These are phyloP conservation scores for Hirtodrosophila alboralis DNA, from an alignment of 2,888 invertebrate genomes.

Conservation along the genomic window DNA sequence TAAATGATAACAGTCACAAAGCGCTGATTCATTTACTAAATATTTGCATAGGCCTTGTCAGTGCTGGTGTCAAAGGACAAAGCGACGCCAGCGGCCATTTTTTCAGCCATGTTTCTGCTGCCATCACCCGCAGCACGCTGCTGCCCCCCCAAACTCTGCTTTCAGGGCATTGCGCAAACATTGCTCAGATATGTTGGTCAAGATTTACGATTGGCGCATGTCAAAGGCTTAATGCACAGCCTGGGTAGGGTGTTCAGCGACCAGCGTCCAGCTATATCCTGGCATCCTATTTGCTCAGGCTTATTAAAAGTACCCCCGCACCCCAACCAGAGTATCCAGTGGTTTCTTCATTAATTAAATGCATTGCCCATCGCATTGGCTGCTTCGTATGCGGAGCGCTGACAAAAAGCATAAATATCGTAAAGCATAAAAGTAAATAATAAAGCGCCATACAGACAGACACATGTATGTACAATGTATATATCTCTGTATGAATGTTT, in stretches of 20 bases:
- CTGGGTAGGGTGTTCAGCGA: neutral
- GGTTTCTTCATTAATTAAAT: conserved; percentile 75
- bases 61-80: conserved; percentile 73
- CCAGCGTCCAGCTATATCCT: conserved; percentile 32
- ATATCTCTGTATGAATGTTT: conserved; percentile 22
- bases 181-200: conserved; percentile 79
- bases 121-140: conserved; percentile 2
- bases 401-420: conserved; percentile 74
- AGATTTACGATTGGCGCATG: conserved; percentile 82
- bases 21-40: conserved; percentile 83
- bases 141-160: conserved; percentile 9
- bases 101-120: conserved; percentile 29
- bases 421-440: conserved; percentile 76
- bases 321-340: conserved; percentile 21
- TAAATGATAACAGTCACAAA: conserved; percentile 80
- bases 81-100: conserved; percentile 59
- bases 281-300: conserved; percentile 64
- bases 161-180: conserved; percentile 63
- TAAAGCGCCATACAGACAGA: conserved; percentile 25
- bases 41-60: conserved; percentile 82
- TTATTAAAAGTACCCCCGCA: conserved; percentile 59
- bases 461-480: neutral
- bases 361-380: conserved; percentile 48
- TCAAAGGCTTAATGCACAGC: conserved; percentile 76
- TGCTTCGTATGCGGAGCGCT: conserved; percentile 65